Percentiles rank a stretch among this genome's conserved stretches.
Conservation (phyloP, 2,888 invertebrate genomes). For the Diloba caeruleocephala region DNA sequence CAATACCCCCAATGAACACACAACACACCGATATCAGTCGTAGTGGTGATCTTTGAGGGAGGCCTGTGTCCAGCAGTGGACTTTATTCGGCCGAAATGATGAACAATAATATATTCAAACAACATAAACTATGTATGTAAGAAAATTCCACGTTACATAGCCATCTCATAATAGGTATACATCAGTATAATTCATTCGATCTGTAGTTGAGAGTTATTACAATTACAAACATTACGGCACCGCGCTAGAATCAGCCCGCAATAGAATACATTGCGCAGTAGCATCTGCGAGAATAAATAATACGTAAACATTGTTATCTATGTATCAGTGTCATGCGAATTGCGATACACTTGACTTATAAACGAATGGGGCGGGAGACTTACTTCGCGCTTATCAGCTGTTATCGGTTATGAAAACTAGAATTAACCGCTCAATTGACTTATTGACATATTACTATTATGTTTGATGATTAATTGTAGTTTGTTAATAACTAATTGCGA, state of each 20-base stretch:
- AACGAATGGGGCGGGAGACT: slow-evolving; percentile 10
- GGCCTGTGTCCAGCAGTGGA: no score
- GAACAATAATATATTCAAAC: no score
- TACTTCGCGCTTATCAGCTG: slow-evolving; percentile 3
- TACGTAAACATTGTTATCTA: slow-evolving; percentile 35
- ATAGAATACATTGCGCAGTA: slow-evolving; percentile 4
- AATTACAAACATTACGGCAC: slow-evolving; percentile 12
- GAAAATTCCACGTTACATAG: slow-evolving; percentile 13
- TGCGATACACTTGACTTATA: slow-evolving; percentile 41
- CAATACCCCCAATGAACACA: no score
- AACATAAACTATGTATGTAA: no score
- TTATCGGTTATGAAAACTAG: slow-evolving; percentile 9
- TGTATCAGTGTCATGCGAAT: slow-evolving; percentile 29
- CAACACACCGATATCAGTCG: no score
- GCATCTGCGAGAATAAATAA: slow-evolving; percentile 10
- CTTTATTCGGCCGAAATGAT: no score
- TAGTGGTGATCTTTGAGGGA: no score
- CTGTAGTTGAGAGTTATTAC: slow-evolving; percentile 23
- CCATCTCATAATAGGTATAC: no score
- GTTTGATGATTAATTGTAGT: no score
- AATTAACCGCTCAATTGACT: no score
- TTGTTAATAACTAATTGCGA: no score
- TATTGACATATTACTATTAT: no score
- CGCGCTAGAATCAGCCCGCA: slow-evolving; percentile 12
- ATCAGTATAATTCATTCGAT: slow-evolving; percentile 34